Conservation (phyloP, 2,797 vertebrate species). For the Halcyon chelicuti region DNA sequence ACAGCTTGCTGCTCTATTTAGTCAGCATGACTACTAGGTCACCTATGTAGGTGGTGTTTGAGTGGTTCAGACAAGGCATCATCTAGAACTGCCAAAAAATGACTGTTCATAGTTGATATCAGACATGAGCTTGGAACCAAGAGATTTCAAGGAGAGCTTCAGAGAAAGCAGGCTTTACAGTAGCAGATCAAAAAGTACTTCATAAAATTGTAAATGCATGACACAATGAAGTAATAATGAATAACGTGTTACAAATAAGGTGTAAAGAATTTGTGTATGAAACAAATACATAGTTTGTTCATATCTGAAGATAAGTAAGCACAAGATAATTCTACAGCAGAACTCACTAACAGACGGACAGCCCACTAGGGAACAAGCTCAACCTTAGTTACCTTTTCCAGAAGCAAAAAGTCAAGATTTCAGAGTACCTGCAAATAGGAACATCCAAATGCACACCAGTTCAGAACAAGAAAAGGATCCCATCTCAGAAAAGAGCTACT, state of each 20-base stretch:
- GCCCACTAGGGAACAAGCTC: background rate
- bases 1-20: conserved; percentile 34
- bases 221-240: background rate
- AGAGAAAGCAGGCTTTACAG: background rate
- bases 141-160: background rate
- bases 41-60: background rate
- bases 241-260: background rate
- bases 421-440: background rate
- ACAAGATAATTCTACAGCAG: background rate
- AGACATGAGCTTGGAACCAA: background rate
- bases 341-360: background rate
- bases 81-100: background rate
- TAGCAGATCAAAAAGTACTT: background rate
- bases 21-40: conserved; percentile 18
- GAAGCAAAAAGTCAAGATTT: background rate
- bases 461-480: background rate
- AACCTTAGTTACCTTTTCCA: background rate
- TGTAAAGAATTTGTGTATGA: background rate
- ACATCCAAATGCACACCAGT: background rate
- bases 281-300: background rate
- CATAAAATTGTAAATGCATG: background rate
- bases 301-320: background rate
- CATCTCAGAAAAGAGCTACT: background rate
- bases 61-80: conserved; percentile 19
- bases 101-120: background rate